Percentiles rank a stretch among this genome's conserved stretches.
Conservation (phyloP, 1,140 invertebrate species). For the Andricus grossulariae region DNA sequence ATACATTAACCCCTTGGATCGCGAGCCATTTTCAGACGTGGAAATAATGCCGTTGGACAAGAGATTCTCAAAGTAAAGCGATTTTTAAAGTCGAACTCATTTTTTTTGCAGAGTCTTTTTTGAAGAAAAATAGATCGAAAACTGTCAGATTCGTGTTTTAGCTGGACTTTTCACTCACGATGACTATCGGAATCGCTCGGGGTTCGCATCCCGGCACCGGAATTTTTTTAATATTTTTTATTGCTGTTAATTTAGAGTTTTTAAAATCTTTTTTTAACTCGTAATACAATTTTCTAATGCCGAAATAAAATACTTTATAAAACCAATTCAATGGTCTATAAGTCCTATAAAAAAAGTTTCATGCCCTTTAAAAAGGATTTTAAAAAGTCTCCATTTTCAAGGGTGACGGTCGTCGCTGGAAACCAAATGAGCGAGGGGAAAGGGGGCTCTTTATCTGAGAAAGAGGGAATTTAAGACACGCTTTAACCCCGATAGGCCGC, state of each 20-base stretch:
- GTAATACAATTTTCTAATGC: too few species aligned
- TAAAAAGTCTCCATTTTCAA: constrained; percentile 7
- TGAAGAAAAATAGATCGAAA: background rate
- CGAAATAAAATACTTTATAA: too few species aligned
- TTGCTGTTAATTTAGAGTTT: too few species aligned
- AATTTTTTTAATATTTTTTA: too few species aligned
- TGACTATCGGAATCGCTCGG: too few species aligned
- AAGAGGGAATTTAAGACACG: constrained; percentile 14
- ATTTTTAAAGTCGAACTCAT: background rate
- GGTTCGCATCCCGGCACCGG: too few species aligned
- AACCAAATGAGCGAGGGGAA: background rate
- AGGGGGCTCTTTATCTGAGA: constrained; percentile 4
- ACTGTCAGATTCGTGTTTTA: too few species aligned
- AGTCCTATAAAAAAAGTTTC: too few species aligned
- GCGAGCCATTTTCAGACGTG: background rate
- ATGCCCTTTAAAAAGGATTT: background rate
- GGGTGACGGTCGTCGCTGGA: constrained; percentile 16
- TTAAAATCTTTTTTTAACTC: too few species aligned
- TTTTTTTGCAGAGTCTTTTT: background rate
- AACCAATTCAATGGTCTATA: too few species aligned
- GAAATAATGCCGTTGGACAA: constrained; percentile 11
- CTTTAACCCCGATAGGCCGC: background rate
- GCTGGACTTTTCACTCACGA: too few species aligned
- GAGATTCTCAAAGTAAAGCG: background rate
- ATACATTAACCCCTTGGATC: constrained; percentile 15